phyloP scores from a whole-genome alignment of 92 coral and sea anemone genomes.

The Nematostella vectensis region DNA sequence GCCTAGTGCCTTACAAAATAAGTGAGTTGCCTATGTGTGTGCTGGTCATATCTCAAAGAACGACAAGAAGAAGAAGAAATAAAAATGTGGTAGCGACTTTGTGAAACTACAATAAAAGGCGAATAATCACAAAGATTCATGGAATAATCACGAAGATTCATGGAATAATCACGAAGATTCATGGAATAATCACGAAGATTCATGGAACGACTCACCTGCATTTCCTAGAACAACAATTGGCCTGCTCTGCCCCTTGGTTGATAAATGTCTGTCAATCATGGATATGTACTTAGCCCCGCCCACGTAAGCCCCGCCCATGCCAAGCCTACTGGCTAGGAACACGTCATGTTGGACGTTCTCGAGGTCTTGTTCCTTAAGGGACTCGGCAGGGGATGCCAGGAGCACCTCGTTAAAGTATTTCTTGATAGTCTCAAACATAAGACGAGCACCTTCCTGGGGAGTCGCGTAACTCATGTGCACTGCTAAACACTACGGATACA shows the following conservation, averaged over 20 bases:
- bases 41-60: no score
- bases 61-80: background rate
- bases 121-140: no score
- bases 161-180: no score
- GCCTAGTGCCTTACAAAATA: no score
- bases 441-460: slow-evolving; percentile 73
- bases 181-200: no score
- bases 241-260: slow-evolving; percentile 11
- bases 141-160: no score
- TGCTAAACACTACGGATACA: slow-evolving; percentile 60
- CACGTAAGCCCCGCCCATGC: slow-evolving; percentile 64
- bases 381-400: slow-evolving; percentile 30
- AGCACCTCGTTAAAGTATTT: slow-evolving; percentile 50
- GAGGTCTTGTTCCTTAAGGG: slow-evolving; percentile 42
- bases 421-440: slow-evolving; percentile 66
- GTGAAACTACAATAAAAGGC: background rate
- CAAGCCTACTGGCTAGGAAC: slow-evolving; percentile 69
- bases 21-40: no score
- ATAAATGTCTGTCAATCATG: slow-evolving; percentile 38
- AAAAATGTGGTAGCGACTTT: background rate
- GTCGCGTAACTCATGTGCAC: slow-evolving; percentile 67
- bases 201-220: slow-evolving; percentile 62
- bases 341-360: slow-evolving; percentile 58
- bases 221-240: slow-evolving; percentile 44
- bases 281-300: slow-evolving; percentile 60